Evolutionary conservation across 2,888 invertebrate species (phyloP).

Genomic region (Apamea crenata): DNA sequence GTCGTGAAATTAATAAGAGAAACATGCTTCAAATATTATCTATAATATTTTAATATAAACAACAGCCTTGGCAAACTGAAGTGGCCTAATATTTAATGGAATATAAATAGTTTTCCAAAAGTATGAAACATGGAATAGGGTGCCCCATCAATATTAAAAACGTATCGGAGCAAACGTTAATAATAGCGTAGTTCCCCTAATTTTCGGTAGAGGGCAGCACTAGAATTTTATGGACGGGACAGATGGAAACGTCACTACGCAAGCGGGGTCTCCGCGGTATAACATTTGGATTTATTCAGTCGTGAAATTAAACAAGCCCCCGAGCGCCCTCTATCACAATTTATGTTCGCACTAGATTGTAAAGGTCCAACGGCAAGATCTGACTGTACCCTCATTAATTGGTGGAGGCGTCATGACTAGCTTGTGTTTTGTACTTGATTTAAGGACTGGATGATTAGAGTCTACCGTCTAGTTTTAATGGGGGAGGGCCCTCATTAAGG

Average conservation of each 20-base stretch:
- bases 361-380: slow-evolving; percentile 81
- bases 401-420: slow-evolving; percentile 75
- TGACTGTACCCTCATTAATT: slow-evolving; percentile 85
- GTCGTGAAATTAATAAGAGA: slow-evolving; percentile 86
- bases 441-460: slow-evolving; percentile 64
- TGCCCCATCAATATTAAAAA: slow-evolving; percentile 27
- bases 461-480: slow-evolving; percentile 51
- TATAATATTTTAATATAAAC: too few relatives aligned
- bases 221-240: slow-evolving; percentile 83
- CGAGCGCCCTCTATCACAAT: slow-evolving; percentile 86
- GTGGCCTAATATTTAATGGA: too few relatives aligned
- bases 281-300: slow-evolving; percentile 89
- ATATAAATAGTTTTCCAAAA: not conserved
- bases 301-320: slow-evolving; percentile 90
- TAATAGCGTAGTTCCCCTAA: slow-evolving; percentile 57
- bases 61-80: too few relatives aligned
- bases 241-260: slow-evolving; percentile 78
- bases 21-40: too few relatives aligned
- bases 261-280: slow-evolving; percentile 77
- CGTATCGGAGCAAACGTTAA: slow-evolving; percentile 31
- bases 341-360: slow-evolving; percentile 89
- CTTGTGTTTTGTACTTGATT: slow-evolving; percentile 77
- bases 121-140: not conserved
- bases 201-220: slow-evolving; percentile 69
- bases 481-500: slow-evolving; percentile 39